Conservation (phyloP, 2,797 vertebrate species). For the Leptodactylus fallax region DNA sequence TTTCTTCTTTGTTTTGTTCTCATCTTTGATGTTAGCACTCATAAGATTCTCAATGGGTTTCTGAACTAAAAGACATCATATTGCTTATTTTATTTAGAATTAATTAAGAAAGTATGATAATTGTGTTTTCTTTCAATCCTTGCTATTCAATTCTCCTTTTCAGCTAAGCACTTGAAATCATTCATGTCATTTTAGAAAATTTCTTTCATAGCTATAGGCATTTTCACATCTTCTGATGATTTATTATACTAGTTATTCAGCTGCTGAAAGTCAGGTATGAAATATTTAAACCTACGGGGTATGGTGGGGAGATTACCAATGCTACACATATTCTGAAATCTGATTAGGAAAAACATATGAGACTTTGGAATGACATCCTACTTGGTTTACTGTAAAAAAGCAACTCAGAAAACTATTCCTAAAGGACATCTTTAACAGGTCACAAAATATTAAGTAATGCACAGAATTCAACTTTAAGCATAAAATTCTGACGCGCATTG, state of each 20-base stretch:
- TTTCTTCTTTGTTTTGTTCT: too few relatives aligned
- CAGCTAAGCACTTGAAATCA: slow-evolving; percentile 59
- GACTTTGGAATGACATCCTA: slow-evolving; percentile 52
- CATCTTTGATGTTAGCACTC: too few relatives aligned
- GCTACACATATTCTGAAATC: slow-evolving; percentile 57
- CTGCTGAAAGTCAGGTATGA: slow-evolving; percentile 64
- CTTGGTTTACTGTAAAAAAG: slow-evolving; percentile 43
- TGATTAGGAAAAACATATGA: slow-evolving; percentile 59
- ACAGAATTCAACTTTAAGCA: slow-evolving; percentile 15
- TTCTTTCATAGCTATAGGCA: slow-evolving; percentile 56
- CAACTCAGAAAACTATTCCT: slow-evolving; percentile 49
- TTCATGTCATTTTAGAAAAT: slow-evolving; percentile 60
- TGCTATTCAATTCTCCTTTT: slow-evolving; percentile 51
- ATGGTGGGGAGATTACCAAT: slow-evolving; percentile 59
- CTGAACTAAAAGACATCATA: neutral
- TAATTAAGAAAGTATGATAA: slow-evolving; percentile 19
- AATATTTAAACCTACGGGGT: slow-evolving; percentile 64
- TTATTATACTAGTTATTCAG: slow-evolving; percentile 64
- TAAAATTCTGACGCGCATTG: slow-evolving; percentile 13
- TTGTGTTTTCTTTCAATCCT: slow-evolving; percentile 16
- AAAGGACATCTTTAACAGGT: slow-evolving; percentile 48
- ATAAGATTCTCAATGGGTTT: too few relatives aligned
- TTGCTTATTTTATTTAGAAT: slow-evolving; percentile 22
- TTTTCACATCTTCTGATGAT: slow-evolving; percentile 63
- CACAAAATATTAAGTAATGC: slow-evolving; percentile 46